Conservation (phyloP, 2,888 invertebrate genomes). For the Oscheius sp. region DNA sequence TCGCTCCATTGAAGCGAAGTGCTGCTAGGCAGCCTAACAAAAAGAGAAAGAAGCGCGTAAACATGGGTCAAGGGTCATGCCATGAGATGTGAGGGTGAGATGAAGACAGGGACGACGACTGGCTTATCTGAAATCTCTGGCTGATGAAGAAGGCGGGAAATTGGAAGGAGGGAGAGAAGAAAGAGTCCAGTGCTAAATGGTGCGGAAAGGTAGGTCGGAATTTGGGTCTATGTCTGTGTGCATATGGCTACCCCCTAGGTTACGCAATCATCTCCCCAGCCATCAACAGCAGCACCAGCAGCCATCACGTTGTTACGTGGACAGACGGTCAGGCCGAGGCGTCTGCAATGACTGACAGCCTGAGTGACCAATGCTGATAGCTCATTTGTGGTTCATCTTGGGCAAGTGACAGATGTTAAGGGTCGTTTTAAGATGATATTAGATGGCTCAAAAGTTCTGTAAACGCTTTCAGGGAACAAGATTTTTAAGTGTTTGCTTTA, state of each 20-base stretch:
- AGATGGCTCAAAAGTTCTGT: background rate
- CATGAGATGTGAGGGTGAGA: slow-evolving; percentile 10
- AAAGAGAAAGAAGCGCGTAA: slow-evolving; percentile 18
- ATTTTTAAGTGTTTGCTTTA: no score
- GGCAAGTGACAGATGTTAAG: background rate
- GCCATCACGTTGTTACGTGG: no score
- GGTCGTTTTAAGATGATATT: background rate
- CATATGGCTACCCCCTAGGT: slow-evolving; percentile 21
- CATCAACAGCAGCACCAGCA: background rate
- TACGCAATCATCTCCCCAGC: slow-evolving; percentile 13
- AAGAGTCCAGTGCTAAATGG: background rate
- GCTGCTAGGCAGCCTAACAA: slow-evolving; percentile 27
- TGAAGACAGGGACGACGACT: slow-evolving; percentile 11
- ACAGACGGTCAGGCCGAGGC: background rate
- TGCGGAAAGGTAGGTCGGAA: slow-evolving; percentile 21
- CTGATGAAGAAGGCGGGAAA: slow-evolving; percentile 1
- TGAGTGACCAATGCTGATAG: background rate
- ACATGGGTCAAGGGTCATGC: slow-evolving; percentile 19
- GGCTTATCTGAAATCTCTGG: slow-evolving; percentile 11
- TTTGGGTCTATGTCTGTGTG: slow-evolving; percentile 4
- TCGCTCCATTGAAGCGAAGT: slow-evolving; percentile 16
- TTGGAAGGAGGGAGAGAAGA: slow-evolving; percentile 2
- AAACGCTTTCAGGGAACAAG: no score
- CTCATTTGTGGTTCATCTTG: background rate
- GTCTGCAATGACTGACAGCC: background rate